Evolutionary conservation across 2,113 vertebrate species (phyloP).

Genomic region (Indicator indicator): DNA sequence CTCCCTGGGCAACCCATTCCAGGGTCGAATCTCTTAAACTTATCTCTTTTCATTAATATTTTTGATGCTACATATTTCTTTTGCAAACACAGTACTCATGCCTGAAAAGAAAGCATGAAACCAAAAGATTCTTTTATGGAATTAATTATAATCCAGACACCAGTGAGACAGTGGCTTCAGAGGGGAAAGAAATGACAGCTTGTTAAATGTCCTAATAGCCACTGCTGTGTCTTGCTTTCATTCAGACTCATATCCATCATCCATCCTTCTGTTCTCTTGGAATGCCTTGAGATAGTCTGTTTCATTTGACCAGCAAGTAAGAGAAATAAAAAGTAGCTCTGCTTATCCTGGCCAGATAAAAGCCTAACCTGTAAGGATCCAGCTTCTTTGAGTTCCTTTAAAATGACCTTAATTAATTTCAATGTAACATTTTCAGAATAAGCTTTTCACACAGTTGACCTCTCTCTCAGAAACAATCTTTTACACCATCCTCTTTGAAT

Average conservation of each 20-base stretch:
- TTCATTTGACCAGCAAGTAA: neutral
- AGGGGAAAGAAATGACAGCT: neutral
- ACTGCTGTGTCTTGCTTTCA: neutral
- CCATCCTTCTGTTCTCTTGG: neutral
- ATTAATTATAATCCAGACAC: neutral
- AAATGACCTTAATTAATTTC: constrained; percentile 5
- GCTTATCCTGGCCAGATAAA: neutral
- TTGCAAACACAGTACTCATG: neutral
- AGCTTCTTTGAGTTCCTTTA: neutral
- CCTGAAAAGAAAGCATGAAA: neutral
- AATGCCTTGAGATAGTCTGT: neutral
- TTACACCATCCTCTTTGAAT: neutral
- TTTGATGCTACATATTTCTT: neutral
- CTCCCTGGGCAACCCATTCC: no score
- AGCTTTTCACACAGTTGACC: neutral
- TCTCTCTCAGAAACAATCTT: neutral
- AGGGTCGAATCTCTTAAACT: neutral
- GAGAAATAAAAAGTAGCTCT: neutral
- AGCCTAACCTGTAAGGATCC: neutral
- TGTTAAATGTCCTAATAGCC: neutral
- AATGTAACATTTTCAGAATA: neutral
- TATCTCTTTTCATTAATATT: neutral
- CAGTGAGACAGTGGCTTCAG: neutral
- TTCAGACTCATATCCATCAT: neutral
- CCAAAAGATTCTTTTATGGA: neutral